Evolutionary conservation across 53 echinoderm and acorn worm genomes (phyloP).

Genomic region (Actinopyga echinites): DNA sequence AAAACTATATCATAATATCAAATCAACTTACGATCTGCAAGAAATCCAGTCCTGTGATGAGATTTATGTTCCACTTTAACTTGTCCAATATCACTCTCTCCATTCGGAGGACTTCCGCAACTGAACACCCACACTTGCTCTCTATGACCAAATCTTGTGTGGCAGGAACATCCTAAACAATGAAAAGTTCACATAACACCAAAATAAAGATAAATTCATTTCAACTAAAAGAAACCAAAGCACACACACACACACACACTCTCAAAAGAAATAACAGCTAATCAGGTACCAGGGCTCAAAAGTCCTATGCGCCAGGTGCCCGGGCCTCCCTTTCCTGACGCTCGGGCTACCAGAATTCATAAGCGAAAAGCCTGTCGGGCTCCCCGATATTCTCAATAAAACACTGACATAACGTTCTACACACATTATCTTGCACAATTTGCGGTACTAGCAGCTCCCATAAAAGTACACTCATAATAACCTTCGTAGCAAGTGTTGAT

Average conservation of each 20-base stretch:
- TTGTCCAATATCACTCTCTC: conserved; percentile 95
- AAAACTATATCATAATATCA: not conserved
- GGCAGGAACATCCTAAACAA: conserved; percentile 82
- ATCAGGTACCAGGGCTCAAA: no score
- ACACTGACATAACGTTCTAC: no score
- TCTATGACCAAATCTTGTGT: conserved; percentile 89
- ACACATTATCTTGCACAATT: no score
- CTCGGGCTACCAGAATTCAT: no score
- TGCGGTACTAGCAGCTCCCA: no score
- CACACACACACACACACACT: not conserved
- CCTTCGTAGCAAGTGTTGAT: no score
- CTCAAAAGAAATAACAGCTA: no score
- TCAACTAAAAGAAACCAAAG: not conserved
- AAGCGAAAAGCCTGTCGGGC: no score
- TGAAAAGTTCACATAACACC: not conserved
- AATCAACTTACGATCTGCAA: conserved; percentile 88
- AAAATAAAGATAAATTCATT: not conserved
- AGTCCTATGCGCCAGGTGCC: no score
- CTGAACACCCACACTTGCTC: conserved; percentile 89
- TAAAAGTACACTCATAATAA: no score
- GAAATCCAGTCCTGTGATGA: conserved; percentile 81
- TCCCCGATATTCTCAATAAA: no score
- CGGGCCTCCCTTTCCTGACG: no score
- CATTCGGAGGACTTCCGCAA: conserved; percentile 95
- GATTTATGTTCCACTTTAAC: conserved; percentile 92